Base-by-base conservation (phyloP, 2,113 vertebrate species). In the Silurus glanis region DNA sequence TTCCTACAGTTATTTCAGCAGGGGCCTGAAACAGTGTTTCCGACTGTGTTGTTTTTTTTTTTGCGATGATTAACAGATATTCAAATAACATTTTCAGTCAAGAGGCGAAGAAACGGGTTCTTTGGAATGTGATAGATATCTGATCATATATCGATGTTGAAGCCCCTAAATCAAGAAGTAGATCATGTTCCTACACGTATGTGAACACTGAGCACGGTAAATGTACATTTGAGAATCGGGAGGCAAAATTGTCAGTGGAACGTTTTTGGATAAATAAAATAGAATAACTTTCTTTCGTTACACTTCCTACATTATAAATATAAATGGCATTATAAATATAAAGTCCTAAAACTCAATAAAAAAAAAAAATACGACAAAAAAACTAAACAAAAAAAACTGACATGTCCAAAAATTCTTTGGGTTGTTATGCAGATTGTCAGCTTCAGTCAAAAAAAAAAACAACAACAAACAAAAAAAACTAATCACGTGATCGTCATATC, bases 271-370 rank as follows among this genome's bases (percentile, higher is more conserved):
- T 86, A 88, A 85, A 66, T 0, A 85, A 80, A 61, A 88, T 78
- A 91, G 91, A 89, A 90, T 71, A 87, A 25, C 85, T 87, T 58
- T 90, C 83, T 83, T 92, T 92, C 28, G 85, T 89, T 88, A 85
- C 83, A 84, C 81, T 88, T 87, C 80, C 83, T 12, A 80, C 88
- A 88, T 67, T 83, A 75, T 87, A 87, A 76, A 69, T 84, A 91
- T 91, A 87, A 87, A 81, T 58, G 58, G 47, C 82, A 84, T 59
- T 92, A 94, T 95, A 95, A 94, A 95, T 95, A 95, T 83, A 89
- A 49, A 90, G 89, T 88, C 82, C 87, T 87, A 88, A 89, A 87
- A 92, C 81, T 92, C 74, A 89, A 56, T 59, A 83, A 53, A 62
- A 64, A 64, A 67, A 89, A 80, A 84, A 80, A 83, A 85, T 66